Base-by-base conservation (phyloP, 1,140 invertebrate species). In the Bombus fervidus region DNA sequence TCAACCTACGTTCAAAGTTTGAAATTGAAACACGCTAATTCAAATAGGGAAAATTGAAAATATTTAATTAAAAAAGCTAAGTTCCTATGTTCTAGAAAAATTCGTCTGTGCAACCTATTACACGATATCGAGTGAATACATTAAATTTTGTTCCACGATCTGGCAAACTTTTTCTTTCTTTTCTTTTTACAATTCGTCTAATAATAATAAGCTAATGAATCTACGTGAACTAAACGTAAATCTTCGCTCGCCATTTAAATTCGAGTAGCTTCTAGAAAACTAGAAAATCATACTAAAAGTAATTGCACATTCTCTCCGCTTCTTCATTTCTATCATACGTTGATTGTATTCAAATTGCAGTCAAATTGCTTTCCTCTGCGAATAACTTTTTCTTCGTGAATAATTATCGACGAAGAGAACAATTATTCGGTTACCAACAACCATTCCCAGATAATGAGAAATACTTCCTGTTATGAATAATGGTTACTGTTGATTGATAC, bases 81-180 rank as follows among this genome's bases (percentile, higher is more conserved):
- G 34, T 37, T 68, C 15, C 18, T 3, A 39, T 28, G 4, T 28
- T 39, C 1, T 28, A 25, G n/a, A 34, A 53, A 74, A 74, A 34
- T 74, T 47, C 31, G 31, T 34, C 34, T 53, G 1, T 37, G 39
- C 31, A 72, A 81, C 6, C 1, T 53, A 10, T 66, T 39, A 9
- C 39, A 39, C 6, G 31, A 39, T 74, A 43, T 9, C 9, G 13
- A 68, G 81, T 39, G 62, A 83, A 83, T 76, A 72, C 72, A 68
- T 10, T 53, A 34, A 57, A 76, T 76, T 75, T 53, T 66, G 18
- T 37, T 66, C 31, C 13, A 43, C n/a, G 25, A 62, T 28, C 31
- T 22, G 13, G 1, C 25, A 12, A 47, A 53, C 72, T 76, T 76
- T 76, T 41, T 41, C 28, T 3, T 25, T 75, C 53, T 66, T 37